Conservation (phyloP, 1,140 invertebrate species). For the Drosophila ogumai region DNA sequence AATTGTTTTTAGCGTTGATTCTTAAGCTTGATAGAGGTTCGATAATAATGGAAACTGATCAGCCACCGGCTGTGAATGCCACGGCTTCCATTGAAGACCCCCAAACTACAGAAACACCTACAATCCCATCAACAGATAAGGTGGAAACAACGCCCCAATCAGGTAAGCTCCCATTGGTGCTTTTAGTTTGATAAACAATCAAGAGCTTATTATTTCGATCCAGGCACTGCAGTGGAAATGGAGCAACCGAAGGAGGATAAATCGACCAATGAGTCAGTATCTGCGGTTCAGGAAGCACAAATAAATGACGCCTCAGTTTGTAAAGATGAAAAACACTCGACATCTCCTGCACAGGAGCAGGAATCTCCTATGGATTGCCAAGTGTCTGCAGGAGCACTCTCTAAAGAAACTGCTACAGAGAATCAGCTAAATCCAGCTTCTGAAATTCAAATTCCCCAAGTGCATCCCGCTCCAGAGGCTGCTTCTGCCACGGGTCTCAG, state of each 20-base stretch:
- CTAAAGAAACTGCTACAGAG: background rate
- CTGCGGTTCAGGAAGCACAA: background rate
- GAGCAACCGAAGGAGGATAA: background rate
- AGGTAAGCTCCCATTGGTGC: conserved; percentile 28
- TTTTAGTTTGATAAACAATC: conserved; percentile 3
- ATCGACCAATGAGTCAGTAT: background rate
- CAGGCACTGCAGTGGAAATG: conserved; percentile 14
- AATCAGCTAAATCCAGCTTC: background rate
- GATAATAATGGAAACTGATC: conserved; percentile 42
- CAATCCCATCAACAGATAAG: conserved; percentile 24
- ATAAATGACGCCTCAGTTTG: background rate
- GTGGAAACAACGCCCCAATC: conserved; percentile 20
- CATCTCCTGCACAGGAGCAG: background rate
- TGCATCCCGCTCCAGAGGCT: conserved; percentile 24
- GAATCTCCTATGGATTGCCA: conserved; percentile 28
- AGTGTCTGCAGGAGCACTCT: background rate
- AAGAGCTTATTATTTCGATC: background rate
- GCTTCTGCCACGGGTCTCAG: conserved; percentile 37
- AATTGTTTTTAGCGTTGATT: background rate
- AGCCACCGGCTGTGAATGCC: conserved; percentile 21
- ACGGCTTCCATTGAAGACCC: background rate
- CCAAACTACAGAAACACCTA: too few species aligned
- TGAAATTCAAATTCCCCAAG: background rate
- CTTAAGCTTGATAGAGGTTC: background rate
- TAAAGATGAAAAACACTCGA: background rate